A percentile compares a stretch with the other conserved stretches of the same genome.
Conservation (phyloP, 2,888 invertebrate species). For the Lasioglossum zephyrum region DNA sequence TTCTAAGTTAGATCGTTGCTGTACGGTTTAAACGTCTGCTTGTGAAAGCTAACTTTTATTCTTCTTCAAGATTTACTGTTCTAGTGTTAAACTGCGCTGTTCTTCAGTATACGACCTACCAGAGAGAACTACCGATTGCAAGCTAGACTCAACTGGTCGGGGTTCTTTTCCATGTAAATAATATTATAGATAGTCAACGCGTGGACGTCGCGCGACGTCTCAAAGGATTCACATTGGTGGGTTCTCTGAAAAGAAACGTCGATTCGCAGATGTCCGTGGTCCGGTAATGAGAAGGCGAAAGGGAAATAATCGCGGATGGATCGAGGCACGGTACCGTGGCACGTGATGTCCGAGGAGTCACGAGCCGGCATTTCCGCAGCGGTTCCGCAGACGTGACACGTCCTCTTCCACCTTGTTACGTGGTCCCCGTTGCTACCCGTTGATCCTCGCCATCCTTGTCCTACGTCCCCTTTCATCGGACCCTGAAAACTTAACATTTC, state of each 20-base stretch:
- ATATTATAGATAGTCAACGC: background rate
- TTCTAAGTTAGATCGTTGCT: background rate
- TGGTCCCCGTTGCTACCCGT: slow-evolving; percentile 37
- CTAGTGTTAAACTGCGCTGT: background rate
- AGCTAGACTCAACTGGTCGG: background rate
- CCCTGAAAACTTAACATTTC: too few species aligned
- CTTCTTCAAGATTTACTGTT: background rate
- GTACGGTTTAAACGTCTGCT: background rate
- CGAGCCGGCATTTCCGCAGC: slow-evolving; percentile 78
- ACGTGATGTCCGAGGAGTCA: slow-evolving; percentile 73
- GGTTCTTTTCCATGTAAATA: background rate
- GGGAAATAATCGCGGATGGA: slow-evolving; percentile 67
- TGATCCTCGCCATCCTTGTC: background rate
- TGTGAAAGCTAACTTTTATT: background rate
- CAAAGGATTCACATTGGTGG: background rate
- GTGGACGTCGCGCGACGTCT: background rate
- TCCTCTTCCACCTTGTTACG: slow-evolving; percentile 68
- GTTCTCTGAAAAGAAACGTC: background rate
- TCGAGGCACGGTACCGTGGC: slow-evolving; percentile 66
- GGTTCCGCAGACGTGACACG: slow-evolving; percentile 81
- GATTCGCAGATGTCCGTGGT: background rate
- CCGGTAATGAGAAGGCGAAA: slow-evolving; percentile 65
- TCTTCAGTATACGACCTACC: background rate
- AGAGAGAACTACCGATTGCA: background rate
- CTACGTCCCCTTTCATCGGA: too few species aligned